A percentile compares a stretch with the other conserved stretches of the same genome.
Evolutionary conservation across 2,888 invertebrate genomes (phyloP).

Genomic region (Peribatodes rhomboidaria): DNA sequence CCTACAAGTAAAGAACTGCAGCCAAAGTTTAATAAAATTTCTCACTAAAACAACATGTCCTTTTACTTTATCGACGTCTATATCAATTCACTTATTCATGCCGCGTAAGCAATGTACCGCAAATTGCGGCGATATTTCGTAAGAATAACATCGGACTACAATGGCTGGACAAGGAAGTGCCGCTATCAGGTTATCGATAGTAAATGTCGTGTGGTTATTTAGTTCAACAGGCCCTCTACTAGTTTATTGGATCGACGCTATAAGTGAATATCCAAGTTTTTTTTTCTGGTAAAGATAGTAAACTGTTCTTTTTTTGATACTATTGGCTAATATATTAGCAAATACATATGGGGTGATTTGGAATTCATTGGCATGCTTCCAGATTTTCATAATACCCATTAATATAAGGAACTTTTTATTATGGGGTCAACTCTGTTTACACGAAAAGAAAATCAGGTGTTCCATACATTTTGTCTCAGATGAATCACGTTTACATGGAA

Average conservation of each 20-base stretch:
- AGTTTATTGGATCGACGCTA: neutral
- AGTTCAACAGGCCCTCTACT: conserved; percentile 6
- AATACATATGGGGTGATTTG: too few species aligned
- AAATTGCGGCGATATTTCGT: conserved; percentile 47
- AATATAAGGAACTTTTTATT: too few species aligned
- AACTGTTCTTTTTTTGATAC: too few species aligned
- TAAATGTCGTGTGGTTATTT: conserved; percentile 30
- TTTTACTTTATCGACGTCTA: conserved; percentile 33
- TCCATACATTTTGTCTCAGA: too few species aligned
- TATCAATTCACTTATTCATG: conserved; percentile 41
- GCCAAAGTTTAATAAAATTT: neutral
- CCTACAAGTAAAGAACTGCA: neutral
- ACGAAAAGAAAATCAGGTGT: too few species aligned
- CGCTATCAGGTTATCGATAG: conserved; percentile 50
- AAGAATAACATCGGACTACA: conserved; percentile 43
- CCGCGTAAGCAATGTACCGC: conserved; percentile 39
- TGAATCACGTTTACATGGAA: too few species aligned
- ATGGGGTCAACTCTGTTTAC: too few species aligned
- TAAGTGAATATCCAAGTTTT: neutral
- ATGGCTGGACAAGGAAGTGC: conserved; percentile 54
- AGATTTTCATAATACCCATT: too few species aligned
- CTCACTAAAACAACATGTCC: neutral
- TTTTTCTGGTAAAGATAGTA: neutral
- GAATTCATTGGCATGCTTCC: too few species aligned
- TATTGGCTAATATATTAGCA: too few species aligned